Base-by-base conservation (phyloP, 2,888 invertebrate species). In the Encarsia formosa region DNA sequence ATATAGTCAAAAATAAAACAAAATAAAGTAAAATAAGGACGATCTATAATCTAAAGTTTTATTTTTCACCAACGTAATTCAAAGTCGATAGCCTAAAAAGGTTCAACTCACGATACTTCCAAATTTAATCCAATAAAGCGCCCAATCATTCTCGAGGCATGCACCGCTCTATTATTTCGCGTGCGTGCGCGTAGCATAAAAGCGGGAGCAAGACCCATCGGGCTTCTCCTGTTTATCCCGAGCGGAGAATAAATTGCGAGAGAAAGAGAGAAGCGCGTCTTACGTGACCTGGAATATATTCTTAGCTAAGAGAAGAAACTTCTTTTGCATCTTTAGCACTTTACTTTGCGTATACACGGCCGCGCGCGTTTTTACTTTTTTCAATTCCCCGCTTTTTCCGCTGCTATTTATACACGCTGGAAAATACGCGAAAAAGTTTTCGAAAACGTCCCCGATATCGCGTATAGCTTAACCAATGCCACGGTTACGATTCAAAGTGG, bases 71-170 rank as follows among this genome's bases (percentile, higher is more conserved):
- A n/a, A n/a, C n/a, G n/a, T n/a, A n/a, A n/a, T n/a, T n/a, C n/a
- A n/a, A n/a, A n/a, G n/a, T n/a, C n/a, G n/a, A n/a, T n/a, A n/a
- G n/a, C n/a, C n/a, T n/a, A n/a, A n/a, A n/a, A 15, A 45, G 31
- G n/a, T 24, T 24, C 23, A 23, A 19, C 5, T n/a, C 15, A 22
- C 41, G 35, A 16, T 20, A 23, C 29, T 49, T 34, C 39, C 35
- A 35, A 52, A 52, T 46, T 52, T 52, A 41, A 52, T 46, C 52
- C 46, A 41, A 35, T 43, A 31, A 16, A 11, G 6, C 8, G 34
- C 29, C 22, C 16, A 24, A 29, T 45, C 39, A 31, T 40, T 15
- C 22, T 32, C 18, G 20, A 34, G 26, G 16, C 13, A 20, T 22
- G 15, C 19, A 11, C 18, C 20, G 6, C 16, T 13, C 2, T 6